Percentiles rank a stretch among this genome's conserved stretches.
Conservation (phyloP, 2,888 invertebrate species). For the Callyntrura sp. region DNA sequence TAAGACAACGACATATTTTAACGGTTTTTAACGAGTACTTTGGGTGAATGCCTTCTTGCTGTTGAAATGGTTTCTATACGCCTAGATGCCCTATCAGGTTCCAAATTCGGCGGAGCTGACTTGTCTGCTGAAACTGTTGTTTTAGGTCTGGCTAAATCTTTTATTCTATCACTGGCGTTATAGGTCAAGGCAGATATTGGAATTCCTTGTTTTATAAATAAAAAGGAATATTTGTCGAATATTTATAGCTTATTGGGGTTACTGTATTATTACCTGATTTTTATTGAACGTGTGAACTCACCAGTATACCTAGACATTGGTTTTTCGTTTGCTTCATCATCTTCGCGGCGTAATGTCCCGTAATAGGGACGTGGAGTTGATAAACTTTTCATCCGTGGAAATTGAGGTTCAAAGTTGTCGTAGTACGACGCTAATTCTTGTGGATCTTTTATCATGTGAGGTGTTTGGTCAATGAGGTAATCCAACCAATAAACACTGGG, state of each 20-base stretch:
- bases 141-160: slow-evolving; percentile 68
- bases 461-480: slow-evolving; percentile 75
- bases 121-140: slow-evolving; percentile 11
- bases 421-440: slow-evolving; percentile 75
- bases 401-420: slow-evolving; percentile 51
- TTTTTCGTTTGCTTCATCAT: background rate
- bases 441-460: slow-evolving; percentile 71
- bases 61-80: slow-evolving; percentile 14
- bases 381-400: slow-evolving; percentile 66
- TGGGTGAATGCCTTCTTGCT: slow-evolving; percentile 44
- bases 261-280: too few relatives aligned
- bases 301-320: background rate
- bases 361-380: slow-evolving; percentile 64
- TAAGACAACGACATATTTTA: background rate
- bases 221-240: background rate
- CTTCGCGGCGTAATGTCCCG: slow-evolving; percentile 24
- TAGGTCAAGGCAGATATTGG: slow-evolving; percentile 78
- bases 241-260: background rate
- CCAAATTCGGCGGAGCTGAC: too few relatives aligned
- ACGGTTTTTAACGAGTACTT: background rate
- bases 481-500: slow-evolving; percentile 80
- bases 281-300: too few relatives aligned
- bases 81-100: background rate
- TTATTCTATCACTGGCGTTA: slow-evolving; percentile 69
- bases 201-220: slow-evolving; percentile 67